Evolutionary conservation across 2,888 invertebrate species (phyloP), one percentile per base, ranked within the genome.

Genomic region (Eubasilissa splendida): DNA sequence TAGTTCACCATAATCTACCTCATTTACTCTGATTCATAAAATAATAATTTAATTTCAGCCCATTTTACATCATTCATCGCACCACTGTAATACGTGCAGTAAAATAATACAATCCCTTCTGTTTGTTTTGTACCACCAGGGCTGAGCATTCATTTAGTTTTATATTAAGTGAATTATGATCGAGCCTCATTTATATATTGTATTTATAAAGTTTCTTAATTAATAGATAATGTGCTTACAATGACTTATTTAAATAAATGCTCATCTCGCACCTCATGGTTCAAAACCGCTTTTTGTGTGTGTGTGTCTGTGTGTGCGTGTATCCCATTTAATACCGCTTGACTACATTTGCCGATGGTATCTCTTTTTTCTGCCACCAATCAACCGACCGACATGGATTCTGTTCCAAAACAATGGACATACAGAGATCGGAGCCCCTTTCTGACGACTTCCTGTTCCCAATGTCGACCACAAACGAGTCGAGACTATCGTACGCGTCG

Each of bases 401-500:
- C 71, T 54, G 66, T 66, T 71, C 70, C 60, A 53, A 58, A 65
- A 63, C 76, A 52, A 53, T 78, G 76, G 65, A 82, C 79, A 84
- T 90, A 88, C 92, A 98, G 97, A 97, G 98, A 88, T 97, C 97
- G 88, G 97, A 98, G 91, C 96, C 97, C 88, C 93, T 98, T 88
- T 97, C 97, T 86, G 99, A 99, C 90, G 98, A 99, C 93, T 98
- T 98, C 94, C 94, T 99, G 88, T 99, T 99, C 93, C 98, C 98
- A 87, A 98, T 98, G 98, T 96, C 96, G 85, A 96, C 96, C 87
- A 89, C 89, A 85, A 90, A 90, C 53, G 90, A 90, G 87, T 94
- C 97, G 88, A 95, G 97, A 87, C 92, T 98, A 85, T 98, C 98
- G 87, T 98, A 97, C 90, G 97, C 97, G 85, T 97, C 97, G 87